These are phyloP conservation scores for Drosophila parabipectinata DNA, from an alignment of 1,140 invertebrate genomes.

Conservation along the genomic window DNA sequence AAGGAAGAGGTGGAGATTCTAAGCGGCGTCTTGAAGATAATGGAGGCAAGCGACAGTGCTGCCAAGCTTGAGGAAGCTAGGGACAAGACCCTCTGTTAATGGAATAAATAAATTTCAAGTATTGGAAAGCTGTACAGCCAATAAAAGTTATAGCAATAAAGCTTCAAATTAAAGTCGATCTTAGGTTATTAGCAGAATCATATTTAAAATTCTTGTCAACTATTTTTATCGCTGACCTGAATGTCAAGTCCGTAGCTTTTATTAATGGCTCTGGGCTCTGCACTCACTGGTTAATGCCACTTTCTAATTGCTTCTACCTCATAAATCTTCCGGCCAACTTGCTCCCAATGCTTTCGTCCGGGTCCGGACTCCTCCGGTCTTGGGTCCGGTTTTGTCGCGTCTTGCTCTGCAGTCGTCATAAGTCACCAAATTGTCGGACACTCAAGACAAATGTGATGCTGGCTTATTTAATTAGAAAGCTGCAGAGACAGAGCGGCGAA, in stretches of 20 bases:
- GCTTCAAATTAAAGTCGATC: no score
- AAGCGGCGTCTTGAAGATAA: constrained; percentile 52
- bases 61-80: neutral
- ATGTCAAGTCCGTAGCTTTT: constrained; percentile 29
- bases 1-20: constrained; percentile 71
- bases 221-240: neutral
- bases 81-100: constrained; percentile 21
- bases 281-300: constrained; percentile 72
- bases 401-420: constrained; percentile 69
- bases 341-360: constrained; percentile 10
- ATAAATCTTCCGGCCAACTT: constrained; percentile 62
- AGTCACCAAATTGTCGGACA: constrained; percentile 76
- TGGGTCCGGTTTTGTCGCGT: constrained; percentile 24
- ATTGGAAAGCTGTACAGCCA: neutral
- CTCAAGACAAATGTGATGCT: constrained; percentile 78
- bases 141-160: neutral
- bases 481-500: constrained; percentile 35
- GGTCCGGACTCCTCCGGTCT: neutral
- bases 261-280: constrained; percentile 61
- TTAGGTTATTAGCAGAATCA: neutral
- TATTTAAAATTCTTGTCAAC: neutral
- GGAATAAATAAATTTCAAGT: constrained; percentile 4
- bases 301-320: constrained; percentile 81
- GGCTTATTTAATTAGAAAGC: constrained; percentile 78
- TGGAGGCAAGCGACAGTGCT: constrained; percentile 3